A percentile compares a stretch with the other conserved stretches of the same genome.
Conservation (phyloP, 2,888 invertebrate genomes). For the Calliphora vomitoria region DNA sequence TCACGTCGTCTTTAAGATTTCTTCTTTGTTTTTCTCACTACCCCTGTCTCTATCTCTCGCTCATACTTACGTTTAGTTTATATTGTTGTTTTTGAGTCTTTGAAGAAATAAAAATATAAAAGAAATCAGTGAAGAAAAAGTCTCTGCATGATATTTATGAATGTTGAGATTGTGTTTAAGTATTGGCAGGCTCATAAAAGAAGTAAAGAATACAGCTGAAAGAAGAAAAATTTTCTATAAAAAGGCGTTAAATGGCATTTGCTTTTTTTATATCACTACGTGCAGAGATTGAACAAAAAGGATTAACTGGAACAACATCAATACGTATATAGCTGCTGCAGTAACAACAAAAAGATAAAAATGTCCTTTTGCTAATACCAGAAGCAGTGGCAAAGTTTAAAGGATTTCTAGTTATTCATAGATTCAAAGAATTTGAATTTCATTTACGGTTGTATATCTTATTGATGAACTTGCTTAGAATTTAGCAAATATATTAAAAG, state of each 20-base stretch:
- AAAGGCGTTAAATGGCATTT: conserved; percentile 60
- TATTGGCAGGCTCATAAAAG: conserved; percentile 5
- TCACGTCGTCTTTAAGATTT: conserved; percentile 60
- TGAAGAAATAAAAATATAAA: conserved; percentile 2
- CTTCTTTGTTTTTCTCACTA: not conserved
- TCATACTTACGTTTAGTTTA: not conserved
- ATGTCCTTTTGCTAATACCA: not conserved
- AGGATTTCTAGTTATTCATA: conserved; percentile 1
- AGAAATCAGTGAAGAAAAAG: not conserved
- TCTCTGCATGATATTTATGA: conserved; percentile 56
- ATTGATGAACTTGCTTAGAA: not conserved
- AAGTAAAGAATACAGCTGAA: not conserved
- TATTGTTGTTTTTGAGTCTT: not conserved
- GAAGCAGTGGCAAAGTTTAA: not conserved
- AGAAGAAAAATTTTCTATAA: conserved; percentile 19
- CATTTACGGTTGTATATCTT: not conserved
- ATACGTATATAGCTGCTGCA: not conserved
- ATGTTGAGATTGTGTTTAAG: conserved; percentile 36
- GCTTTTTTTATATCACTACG: conserved; percentile 53
- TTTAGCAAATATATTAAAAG: not conserved
- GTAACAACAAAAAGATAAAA: not conserved
- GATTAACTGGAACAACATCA: conserved; percentile 37
- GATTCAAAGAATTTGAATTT: not conserved
- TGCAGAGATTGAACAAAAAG: conserved; percentile 55
- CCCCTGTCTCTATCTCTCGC: not conserved